Percentiles rank a stretch among this genome's conserved stretches.
Evolutionary conservation across 2,888 invertebrate species (phyloP).

Genomic region (Nycteola revayana): DNA sequence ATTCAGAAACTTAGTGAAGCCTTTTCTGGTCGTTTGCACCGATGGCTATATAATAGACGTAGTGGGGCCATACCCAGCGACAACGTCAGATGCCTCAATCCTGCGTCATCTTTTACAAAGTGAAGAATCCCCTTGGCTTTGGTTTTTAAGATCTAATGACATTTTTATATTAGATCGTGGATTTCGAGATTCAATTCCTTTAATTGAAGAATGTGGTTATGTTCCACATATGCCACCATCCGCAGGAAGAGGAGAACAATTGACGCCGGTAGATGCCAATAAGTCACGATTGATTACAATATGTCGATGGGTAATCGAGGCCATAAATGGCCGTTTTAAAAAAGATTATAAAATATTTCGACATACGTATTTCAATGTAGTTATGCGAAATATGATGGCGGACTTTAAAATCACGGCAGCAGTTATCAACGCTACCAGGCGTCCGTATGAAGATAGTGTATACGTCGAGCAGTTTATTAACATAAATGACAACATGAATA

Average conservation of each 20-base stretch:
- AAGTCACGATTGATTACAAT: constrained; percentile 7
- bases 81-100: constrained; percentile 8
- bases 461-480: constrained; percentile 6
- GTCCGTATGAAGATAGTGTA: constrained; percentile 2
- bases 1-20: constrained; percentile 13
- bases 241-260: constrained; percentile 4
- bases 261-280: constrained; percentile 3
- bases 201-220: constrained; percentile 6
- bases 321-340: constrained; percentile 7
- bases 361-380: constrained; percentile 9
- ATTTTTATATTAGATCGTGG: constrained; percentile 1
- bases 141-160: constrained; percentile 6
- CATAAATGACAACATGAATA: constrained; percentile 2
- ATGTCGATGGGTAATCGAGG: constrained; percentile 9
- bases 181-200: constrained; percentile 6
- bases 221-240: constrained; percentile 9
- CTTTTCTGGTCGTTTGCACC: constrained; percentile 11
- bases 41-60: constrained; percentile 5
- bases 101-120: not conserved
- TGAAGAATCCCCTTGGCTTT: constrained; percentile 1
- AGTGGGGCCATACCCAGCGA: constrained; percentile 7
- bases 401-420: constrained; percentile 6
- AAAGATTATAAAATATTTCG: constrained; percentile 10
- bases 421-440: constrained; percentile 6
- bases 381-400: constrained; percentile 7